Percentiles rank a stretch among this genome's conserved stretches.
Conservation (phyloP, 1,140 invertebrate species). For the Chionoecetes opilio region DNA sequence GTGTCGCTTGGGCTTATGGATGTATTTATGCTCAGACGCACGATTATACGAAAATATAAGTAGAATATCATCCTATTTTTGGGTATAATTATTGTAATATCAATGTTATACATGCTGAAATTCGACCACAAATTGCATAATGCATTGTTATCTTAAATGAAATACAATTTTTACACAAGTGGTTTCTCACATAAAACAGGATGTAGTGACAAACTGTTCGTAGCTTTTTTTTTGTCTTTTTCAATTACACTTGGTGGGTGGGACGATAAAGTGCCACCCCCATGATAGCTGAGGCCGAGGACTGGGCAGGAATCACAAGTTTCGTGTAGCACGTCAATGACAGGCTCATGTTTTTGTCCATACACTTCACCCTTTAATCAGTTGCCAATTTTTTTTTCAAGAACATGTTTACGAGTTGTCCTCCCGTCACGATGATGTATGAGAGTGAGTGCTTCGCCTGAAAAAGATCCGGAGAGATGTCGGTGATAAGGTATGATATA, state of each 20-base stretch:
- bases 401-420: background rate
- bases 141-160: background rate
- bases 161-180: background rate
- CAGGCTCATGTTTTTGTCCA: background rate
- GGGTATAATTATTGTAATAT: no score
- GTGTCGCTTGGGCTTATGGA: no score
- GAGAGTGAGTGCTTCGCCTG: background rate
- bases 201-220: background rate
- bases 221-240: conserved; percentile 6
- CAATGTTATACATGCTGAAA: no score
- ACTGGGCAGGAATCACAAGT: conserved; percentile 5
- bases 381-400: background rate
- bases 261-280: background rate
- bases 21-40: no score
- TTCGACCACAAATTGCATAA: no score
- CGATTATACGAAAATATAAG: no score
- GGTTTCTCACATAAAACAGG: background rate
- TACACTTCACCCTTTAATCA: background rate
- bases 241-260: background rate
- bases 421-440: background rate
- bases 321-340: background rate
- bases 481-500: background rate
- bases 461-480: background rate
- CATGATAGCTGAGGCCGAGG: background rate
- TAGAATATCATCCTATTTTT: no score